Percentiles rank a stretch among this genome's conserved stretches.
phyloP scores from a whole-genome alignment of 2,888 invertebrate genomes.

The Argyresthia goedartella region DNA sequence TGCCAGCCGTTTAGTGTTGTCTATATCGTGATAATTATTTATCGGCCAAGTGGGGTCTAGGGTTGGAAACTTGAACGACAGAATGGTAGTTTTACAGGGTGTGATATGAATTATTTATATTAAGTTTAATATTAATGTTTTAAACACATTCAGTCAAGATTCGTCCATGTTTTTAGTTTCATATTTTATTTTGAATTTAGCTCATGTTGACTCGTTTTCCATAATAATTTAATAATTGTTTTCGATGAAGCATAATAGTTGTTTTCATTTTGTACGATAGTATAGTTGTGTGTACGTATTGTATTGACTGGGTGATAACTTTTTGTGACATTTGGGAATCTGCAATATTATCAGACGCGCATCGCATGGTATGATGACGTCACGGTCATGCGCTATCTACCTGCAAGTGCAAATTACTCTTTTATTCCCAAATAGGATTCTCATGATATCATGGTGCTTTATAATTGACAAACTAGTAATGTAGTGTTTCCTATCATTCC shows the following conservation, averaged over 20 bases:
- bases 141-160: constrained; percentile 58
- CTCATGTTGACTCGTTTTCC: constrained; percentile 56
- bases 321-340: constrained; percentile 56
- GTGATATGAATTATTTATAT: constrained; percentile 47
- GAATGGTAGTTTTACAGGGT: constrained; percentile 55
- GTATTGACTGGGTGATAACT: too few relatives aligned
- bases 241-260: constrained; percentile 54
- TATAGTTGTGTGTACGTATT: constrained; percentile 21
- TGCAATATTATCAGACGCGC: constrained; percentile 56
- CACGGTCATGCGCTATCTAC: too few relatives aligned
- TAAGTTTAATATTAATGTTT: constrained; percentile 38
- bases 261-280: constrained; percentile 36
- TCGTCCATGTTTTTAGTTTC: constrained; percentile 67
- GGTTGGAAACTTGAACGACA: neutral
- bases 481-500: too few relatives aligned
- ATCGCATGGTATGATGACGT: too few relatives aligned
- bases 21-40: too few relatives aligned
- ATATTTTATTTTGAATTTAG: constrained; percentile 63
- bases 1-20: too few relatives aligned
- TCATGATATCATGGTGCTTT: too few relatives aligned
- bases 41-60: too few relatives aligned
- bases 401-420: too few relatives aligned
- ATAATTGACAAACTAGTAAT: too few relatives aligned
- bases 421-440: too few relatives aligned
- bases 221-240: constrained; percentile 62